Conservation (phyloP, 1,140 invertebrate species). For the Drosophila leontia region DNA sequence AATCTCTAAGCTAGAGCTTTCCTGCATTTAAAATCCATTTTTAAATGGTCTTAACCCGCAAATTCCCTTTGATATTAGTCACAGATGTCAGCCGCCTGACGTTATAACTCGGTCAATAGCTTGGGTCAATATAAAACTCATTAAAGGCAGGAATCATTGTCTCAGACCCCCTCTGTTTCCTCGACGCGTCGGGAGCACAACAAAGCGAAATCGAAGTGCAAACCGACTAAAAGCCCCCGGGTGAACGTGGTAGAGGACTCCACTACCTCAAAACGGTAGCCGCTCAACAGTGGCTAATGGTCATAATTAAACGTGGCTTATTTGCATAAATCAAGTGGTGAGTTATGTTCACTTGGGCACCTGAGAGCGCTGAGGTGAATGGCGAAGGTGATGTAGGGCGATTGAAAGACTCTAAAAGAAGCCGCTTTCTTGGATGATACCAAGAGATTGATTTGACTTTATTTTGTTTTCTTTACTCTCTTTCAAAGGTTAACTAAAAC, state of each 20-base stretch:
- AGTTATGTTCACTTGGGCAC: constrained; percentile 39
- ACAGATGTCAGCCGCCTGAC: constrained; percentile 26
- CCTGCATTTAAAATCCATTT: background rate
- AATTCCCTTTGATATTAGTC: constrained; percentile 37
- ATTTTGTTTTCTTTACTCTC: background rate
- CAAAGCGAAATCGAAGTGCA: constrained; percentile 61
- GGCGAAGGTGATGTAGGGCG: constrained; percentile 29
- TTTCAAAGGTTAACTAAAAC: background rate
- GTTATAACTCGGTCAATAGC: constrained; percentile 64
- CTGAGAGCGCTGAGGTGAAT: constrained; percentile 22
- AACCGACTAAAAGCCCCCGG: constrained; percentile 50
- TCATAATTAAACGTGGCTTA: constrained; percentile 75
- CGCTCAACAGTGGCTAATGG: constrained; percentile 79
- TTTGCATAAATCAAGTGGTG: constrained; percentile 71
- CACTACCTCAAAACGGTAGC: constrained; percentile 68
- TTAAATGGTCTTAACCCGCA: background rate
- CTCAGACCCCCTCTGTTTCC: constrained; percentile 2
- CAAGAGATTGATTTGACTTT: background rate
- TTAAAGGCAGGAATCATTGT: constrained; percentile 59
- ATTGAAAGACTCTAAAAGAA: constrained; percentile 35
- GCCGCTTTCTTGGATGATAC: constrained; percentile 13
- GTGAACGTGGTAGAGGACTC: background rate
- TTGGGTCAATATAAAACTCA: constrained; percentile 67
- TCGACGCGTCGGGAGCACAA: constrained; percentile 29
- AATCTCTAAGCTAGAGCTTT: background rate